phyloP scores from a whole-genome alignment of 2,888 invertebrate species.

The Onchidella celtica region DNA sequence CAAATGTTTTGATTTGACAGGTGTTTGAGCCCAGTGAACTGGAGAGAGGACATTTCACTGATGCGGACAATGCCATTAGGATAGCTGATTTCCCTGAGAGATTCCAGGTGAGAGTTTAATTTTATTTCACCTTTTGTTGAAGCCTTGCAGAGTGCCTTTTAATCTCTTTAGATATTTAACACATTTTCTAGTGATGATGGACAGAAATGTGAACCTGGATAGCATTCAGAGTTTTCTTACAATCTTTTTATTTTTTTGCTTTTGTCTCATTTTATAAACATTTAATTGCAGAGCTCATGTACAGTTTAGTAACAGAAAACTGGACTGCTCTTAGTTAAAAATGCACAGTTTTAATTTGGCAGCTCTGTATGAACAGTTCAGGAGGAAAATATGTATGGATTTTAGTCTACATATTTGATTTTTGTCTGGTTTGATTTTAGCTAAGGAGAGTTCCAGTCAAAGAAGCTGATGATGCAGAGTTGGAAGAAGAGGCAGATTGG shows the following conservation, averaged over 20 bases:
- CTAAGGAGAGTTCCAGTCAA: constrained; percentile 92
- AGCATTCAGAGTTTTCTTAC: not conserved
- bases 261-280: too few species aligned
- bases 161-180: not conserved
- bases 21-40: constrained; percentile 98
- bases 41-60: constrained; percentile 96
- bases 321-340: too few species aligned
- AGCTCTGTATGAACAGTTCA: too few species aligned
- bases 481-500: constrained; percentile 98
- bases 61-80: constrained; percentile 91
- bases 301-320: too few species aligned
- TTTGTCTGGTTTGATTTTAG: constrained; percentile 83
- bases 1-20: too few species aligned
- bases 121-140: too few species aligned
- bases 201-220: not conserved
- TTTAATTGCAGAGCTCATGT: too few species aligned
- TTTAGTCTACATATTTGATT: too few species aligned
- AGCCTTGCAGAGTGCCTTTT: too few species aligned
- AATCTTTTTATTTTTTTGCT: not conserved
- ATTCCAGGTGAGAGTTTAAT: constrained; percentile 77
- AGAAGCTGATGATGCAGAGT: constrained; percentile 84
- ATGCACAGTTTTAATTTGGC: too few species aligned
- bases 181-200: not conserved
- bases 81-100: constrained; percentile 82
- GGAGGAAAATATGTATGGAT: too few species aligned